Conservation (phyloP, 2,797 vertebrate genomes). For the Sebastes diploproa region DNA sequence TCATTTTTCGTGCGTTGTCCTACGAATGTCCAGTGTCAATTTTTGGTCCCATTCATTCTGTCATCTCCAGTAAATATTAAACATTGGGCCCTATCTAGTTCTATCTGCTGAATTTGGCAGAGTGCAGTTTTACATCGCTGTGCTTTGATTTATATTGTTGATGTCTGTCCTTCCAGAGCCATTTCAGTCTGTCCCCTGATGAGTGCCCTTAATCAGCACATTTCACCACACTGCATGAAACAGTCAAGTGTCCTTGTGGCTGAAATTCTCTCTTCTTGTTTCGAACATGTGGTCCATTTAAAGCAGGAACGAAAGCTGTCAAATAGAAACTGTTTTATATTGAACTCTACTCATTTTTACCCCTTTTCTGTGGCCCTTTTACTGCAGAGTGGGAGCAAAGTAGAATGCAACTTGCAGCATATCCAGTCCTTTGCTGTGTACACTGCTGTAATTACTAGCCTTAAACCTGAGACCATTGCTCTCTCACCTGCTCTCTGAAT, state of each 20-base stretch:
- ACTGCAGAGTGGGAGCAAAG: not conserved
- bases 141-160: constrained; percentile 66
- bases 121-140: constrained; percentile 30
- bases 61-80: constrained; percentile 16
- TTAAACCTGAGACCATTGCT: constrained; percentile 3
- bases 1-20: no score
- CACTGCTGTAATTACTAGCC: not conserved
- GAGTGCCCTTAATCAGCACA: constrained; percentile 62
- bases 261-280: constrained; percentile 20
- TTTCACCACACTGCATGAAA: constrained; percentile 36
- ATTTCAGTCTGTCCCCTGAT: constrained; percentile 57
- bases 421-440: not conserved
- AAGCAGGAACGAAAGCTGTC: constrained; percentile 7
- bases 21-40: no score
- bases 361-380: not conserved
- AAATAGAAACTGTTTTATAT: not conserved
- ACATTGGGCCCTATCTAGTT: not conserved
- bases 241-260: constrained; percentile 44
- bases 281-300: not conserved
- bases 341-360: not conserved
- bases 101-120: constrained; percentile 36
- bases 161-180: constrained; percentile 57
- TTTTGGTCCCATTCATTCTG: not conserved
- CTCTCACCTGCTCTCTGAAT: constrained; percentile 5
- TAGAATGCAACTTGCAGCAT: constrained; percentile 1